These are phyloP conservation scores for Eulacestoma nigropectus DNA, from an alignment of 2,113 vertebrate species.

Conservation along the genomic window DNA sequence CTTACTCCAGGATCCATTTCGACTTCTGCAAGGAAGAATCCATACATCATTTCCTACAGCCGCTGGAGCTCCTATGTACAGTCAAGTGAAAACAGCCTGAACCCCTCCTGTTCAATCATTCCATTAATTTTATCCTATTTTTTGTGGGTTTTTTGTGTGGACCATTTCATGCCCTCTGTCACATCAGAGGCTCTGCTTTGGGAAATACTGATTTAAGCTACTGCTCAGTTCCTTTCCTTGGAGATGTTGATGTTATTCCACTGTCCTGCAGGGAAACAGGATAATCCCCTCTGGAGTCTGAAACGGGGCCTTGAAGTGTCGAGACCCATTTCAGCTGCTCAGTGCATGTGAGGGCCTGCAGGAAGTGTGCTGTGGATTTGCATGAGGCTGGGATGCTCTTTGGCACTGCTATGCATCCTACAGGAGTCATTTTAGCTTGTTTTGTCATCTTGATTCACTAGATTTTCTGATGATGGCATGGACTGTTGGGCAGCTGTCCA, in stretches of 20 bases:
- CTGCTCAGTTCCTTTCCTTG: neutral
- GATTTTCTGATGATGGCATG: neutral
- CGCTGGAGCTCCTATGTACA: neutral
- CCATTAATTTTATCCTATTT: neutral
- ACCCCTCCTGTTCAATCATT: neutral
- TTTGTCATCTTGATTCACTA: neutral
- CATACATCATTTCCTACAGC: neutral
- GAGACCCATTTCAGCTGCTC: neutral
- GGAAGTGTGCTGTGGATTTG: neutral
- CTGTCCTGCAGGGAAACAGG: neutral
- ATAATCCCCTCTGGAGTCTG: neutral
- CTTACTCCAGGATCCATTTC: neutral
- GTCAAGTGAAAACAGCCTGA: neutral
- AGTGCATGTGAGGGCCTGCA: neutral
- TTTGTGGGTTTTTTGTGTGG: neutral
- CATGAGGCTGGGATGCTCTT: neutral
- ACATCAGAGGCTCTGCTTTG: neutral
- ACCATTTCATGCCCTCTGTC: neutral
- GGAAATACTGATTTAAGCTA: neutral
- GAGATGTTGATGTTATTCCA: neutral
- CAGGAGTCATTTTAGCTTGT: neutral
- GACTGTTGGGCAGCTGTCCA: neutral
- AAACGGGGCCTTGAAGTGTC: neutral
- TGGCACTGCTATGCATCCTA: neutral
- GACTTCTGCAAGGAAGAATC: neutral